phyloP scores from a whole-genome alignment of 2,888 invertebrate genomes.

The Drosophila picticornis region DNA sequence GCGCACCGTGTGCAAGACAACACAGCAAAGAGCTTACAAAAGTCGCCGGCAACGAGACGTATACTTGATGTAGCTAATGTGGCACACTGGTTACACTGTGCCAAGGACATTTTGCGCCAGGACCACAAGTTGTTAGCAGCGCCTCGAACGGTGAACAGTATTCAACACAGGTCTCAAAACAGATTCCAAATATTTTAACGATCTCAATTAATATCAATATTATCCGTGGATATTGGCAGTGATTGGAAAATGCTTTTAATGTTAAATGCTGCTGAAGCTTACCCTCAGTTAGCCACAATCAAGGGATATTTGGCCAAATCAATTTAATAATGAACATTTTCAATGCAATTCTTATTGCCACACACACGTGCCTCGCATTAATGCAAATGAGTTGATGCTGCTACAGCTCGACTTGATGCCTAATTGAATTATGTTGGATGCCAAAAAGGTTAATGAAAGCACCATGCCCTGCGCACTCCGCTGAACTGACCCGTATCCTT shows the following conservation, averaged over 20 bases:
- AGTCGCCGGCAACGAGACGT: conserved; percentile 47
- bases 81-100: conserved; percentile 27
- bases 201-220: neutral
- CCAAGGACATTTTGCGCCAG: conserved; percentile 10
- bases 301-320: conserved; percentile 53
- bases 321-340: conserved; percentile 63
- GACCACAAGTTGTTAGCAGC: conserved; percentile 38
- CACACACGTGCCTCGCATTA: conserved; percentile 68
- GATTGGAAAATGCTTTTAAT: conserved; percentile 1
- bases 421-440: conserved; percentile 78
- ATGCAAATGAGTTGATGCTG: conserved; percentile 63
- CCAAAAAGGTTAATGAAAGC: conserved; percentile 77
- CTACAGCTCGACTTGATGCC: conserved; percentile 48
- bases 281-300: conserved; percentile 41
- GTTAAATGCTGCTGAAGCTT: neutral
- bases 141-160: neutral
- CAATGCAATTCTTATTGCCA: conserved; percentile 29
- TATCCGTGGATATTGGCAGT: neutral
- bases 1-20: conserved; percentile 59
- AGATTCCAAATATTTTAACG: conserved; percentile 7
- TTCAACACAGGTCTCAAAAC: conserved; percentile 5
- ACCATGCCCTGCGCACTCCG: conserved; percentile 13
- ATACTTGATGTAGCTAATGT: conserved; percentile 43
- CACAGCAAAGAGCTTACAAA: conserved; percentile 16
- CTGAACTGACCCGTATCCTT: neutral